These are phyloP conservation scores for Nothoprocta perdicaria DNA, from an alignment of 2,113 vertebrate species.

Conservation along the genomic window DNA sequence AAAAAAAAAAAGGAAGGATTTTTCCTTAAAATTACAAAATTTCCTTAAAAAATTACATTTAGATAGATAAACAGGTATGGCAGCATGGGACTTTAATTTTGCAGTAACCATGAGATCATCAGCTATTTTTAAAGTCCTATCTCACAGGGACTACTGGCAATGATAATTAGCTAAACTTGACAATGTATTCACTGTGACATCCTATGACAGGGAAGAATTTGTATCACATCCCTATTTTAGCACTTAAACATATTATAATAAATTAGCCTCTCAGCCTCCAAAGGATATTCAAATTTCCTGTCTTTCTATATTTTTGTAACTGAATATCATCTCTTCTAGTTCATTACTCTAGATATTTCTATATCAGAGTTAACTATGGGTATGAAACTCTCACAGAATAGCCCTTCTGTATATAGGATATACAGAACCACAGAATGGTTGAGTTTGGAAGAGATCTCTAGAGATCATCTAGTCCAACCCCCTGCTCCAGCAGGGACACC, in stretches of 20 bases:
- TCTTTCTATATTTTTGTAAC: background rate
- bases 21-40: background rate
- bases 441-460: too few species aligned
- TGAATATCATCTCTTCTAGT: background rate
- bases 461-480: too few species aligned
- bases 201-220: background rate
- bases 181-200: background rate
- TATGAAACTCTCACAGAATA: background rate
- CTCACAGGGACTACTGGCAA: background rate
- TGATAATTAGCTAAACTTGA: constrained; percentile 1
- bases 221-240: background rate
- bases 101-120: background rate
- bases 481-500: too few species aligned
- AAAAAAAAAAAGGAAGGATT: background rate
- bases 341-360: background rate
- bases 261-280: background rate
- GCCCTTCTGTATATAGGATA: background rate
- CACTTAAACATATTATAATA: background rate
- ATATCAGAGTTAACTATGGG: background rate
- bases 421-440: background rate
- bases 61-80: background rate
- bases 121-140: background rate
- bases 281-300: background rate
- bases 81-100: background rate
- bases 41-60: background rate